These are phyloP conservation scores for Ibidorhyncha struthersii DNA, from an alignment of 2,113 vertebrate genomes.

Conservation along the genomic window DNA sequence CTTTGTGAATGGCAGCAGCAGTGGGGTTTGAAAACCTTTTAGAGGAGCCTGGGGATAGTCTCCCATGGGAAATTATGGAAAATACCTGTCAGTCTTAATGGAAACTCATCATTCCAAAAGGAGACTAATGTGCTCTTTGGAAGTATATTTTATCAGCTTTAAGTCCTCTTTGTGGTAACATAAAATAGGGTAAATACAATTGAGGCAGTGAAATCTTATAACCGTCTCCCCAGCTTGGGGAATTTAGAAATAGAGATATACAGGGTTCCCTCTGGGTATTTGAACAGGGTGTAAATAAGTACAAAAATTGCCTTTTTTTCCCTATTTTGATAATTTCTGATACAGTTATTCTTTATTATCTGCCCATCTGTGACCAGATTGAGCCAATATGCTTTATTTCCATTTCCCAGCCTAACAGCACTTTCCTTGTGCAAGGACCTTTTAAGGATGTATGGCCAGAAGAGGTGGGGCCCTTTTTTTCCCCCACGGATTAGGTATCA, in stretches of 20 bases:
- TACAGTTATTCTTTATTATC: neutral
- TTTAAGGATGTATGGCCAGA: neutral
- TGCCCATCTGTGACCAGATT: neutral
- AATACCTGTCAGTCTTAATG: slow-evolving; percentile 57
- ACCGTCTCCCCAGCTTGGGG: neutral
- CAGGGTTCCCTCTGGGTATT: neutral
- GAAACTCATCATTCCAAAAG: slow-evolving; percentile 35
- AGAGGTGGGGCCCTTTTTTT: neutral
- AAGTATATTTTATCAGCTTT: slow-evolving; percentile 19
- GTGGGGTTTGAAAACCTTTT: slow-evolving; percentile 45
- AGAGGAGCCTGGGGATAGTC: slow-evolving; percentile 22
- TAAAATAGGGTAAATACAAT: slow-evolving; percentile 12
- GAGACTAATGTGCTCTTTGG: slow-evolving; percentile 47
- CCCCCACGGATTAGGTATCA: neutral
- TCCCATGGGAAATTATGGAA: slow-evolving; percentile 55
- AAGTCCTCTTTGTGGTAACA: slow-evolving; percentile 29
- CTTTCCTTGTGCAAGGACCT: neutral
- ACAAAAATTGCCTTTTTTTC: neutral
- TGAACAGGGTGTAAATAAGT: neutral
- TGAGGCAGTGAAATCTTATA: neutral
- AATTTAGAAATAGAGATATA: neutral
- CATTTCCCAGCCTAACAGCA: neutral
- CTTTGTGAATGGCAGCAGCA: slow-evolving; percentile 7
- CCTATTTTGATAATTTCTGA: neutral
- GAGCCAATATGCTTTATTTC: neutral